Conservation (phyloP, 2,888 invertebrate genomes). For the Mayetiola destructor region DNA sequence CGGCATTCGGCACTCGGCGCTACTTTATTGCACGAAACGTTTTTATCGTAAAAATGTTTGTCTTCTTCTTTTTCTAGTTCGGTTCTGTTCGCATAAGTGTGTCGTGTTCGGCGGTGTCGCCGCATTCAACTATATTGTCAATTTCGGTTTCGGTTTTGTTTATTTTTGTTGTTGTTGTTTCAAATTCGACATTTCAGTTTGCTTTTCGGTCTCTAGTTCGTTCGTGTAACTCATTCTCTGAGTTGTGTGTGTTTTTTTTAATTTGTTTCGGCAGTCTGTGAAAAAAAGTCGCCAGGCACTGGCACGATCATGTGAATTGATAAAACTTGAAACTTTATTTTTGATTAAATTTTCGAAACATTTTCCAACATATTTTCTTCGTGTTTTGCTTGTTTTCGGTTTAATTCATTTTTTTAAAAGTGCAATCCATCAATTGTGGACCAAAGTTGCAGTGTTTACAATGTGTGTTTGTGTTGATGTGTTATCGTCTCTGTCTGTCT, state of each 20-base stretch:
- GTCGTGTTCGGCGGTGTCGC: not conserved
- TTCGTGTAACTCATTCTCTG: not conserved
- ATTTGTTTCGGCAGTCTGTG: not conserved
- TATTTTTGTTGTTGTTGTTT: not conserved
- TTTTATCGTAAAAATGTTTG: constrained; percentile 10
- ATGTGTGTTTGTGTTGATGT: too few relatives aligned
- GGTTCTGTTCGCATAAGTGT: not conserved
- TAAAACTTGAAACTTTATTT: not conserved
- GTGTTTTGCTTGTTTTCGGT: too few relatives aligned
- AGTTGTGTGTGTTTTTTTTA: not conserved
- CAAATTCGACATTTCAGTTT: too few relatives aligned
- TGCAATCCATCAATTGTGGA: too few relatives aligned
- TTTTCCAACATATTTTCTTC: too few relatives aligned
- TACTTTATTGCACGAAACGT: not conserved
- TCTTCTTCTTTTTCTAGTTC: constrained; percentile 1
- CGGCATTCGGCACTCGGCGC: not conserved
- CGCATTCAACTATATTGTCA: not conserved
- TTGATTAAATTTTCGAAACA: not conserved
- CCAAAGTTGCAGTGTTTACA: too few relatives aligned
- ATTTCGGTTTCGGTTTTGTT: constrained; percentile 4
- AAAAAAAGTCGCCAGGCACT: constrained; percentile 4
- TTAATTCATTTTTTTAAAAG: too few relatives aligned
- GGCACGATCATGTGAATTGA: constrained; percentile 9
- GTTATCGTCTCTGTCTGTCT: too few relatives aligned
- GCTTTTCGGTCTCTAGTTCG: too few relatives aligned